Evolutionary conservation across 2,113 vertebrate species (phyloP), one percentile per base, ranked within the genome.

Genomic region (Conger conger): DNA sequence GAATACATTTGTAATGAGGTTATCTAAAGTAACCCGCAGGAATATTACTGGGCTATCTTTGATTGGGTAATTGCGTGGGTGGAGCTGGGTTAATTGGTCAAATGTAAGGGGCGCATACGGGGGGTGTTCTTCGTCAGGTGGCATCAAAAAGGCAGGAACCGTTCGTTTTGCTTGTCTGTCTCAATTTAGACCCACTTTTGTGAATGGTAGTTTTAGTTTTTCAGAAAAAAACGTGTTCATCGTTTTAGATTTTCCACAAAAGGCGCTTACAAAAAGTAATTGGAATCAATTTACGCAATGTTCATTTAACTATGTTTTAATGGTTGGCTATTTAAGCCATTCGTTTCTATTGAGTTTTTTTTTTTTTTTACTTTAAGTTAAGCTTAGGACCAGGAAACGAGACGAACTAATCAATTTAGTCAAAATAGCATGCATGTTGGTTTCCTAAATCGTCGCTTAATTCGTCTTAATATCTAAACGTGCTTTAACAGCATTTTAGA

Each of bases 21-120:
- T 91, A 90, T 91, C 76, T 90, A 84, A 89, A 93, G 92, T 92
- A 93, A 93, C 93, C 93, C 88, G 91, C 88, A 93, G 92, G 91
- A 91, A 93, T 92, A 89, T 87, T 90, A 87, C 87, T n/a, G 1
- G 68, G n/a, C 68, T 73, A 89, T 89, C 89, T 92, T 90, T 94
- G 92, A 95, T 93, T 92, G 88, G 86, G 91, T 95, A 94, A 95
- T 95, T 94, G 92, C 86, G 91, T 90, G 92, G 94, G 94, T 92
- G 93, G 93, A 91, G 92, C 90, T 87, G 90, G 93, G 94, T 94
- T 93, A 94, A 92, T 89, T 92, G 95, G 93, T 94, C 92, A 93
- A 76, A 87, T 88, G 89, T 87, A 85, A 63, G 83, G 89, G 83
- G 87, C 86, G 88, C 87, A 87, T 81, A 68, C 81, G 76, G 80